phyloP scores from a whole-genome alignment of 2,888 invertebrate species.

The Pollenia angustigena region DNA sequence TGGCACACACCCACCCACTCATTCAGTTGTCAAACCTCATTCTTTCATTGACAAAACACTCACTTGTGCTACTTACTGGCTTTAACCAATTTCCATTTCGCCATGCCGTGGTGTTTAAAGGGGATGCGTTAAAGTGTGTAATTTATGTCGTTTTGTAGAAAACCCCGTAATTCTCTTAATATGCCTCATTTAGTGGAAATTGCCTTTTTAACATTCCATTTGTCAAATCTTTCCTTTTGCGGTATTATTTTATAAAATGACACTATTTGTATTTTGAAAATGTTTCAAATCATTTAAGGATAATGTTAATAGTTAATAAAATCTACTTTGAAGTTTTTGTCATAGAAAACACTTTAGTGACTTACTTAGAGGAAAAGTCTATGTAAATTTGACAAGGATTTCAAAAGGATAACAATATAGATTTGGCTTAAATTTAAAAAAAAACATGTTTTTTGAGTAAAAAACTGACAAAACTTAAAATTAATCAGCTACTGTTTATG shows the following conservation, averaged over 20 bases:
- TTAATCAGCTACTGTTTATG: no score
- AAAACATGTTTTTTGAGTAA: no score
- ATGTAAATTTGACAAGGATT: no score
- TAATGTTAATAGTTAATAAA: neutral
- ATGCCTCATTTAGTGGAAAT: constrained; percentile 17
- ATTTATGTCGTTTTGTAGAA: neutral
- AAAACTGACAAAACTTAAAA: no score
- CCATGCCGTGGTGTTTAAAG: no score
- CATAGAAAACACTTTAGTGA: neutral
- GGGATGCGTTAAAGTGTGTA: neutral
- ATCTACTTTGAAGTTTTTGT: neutral
- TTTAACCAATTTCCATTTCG: neutral
- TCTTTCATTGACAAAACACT: constrained; percentile 8
- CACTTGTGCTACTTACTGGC: neutral
- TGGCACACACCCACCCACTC: neutral
- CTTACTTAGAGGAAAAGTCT: no score
- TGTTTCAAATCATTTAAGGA: neutral
- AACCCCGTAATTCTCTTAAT: neutral
- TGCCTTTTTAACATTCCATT: constrained; percentile 24
- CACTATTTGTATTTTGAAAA: neutral
- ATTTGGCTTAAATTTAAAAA: no score
- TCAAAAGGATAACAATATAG: no score
- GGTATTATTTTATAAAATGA: neutral
- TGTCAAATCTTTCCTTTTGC: neutral
- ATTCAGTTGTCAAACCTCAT: neutral